phyloP scores from a whole-genome alignment of 2,888 invertebrate genomes.

The Macaria notata region DNA sequence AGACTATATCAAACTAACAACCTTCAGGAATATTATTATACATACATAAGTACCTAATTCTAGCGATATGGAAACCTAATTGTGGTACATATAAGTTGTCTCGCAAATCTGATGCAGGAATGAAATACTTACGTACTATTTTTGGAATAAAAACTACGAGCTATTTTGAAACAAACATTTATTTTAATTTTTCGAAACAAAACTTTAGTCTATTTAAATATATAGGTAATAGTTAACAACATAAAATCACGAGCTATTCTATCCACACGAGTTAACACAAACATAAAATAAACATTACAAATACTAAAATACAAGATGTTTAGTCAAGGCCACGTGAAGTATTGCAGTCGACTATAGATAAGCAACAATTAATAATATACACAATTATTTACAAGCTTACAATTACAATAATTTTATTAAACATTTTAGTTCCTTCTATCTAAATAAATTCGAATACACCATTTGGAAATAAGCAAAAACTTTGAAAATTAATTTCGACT shows the following conservation, averaged over 20 bases:
- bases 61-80: no score
- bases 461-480: not conserved
- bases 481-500: slow-evolving; percentile 13
- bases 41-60: no score
- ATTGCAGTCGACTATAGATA: slow-evolving; percentile 10
- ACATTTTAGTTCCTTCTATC: not conserved
- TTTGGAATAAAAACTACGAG: no score
- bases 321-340: slow-evolving; percentile 2
- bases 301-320: not conserved
- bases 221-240: slow-evolving; percentile 25
- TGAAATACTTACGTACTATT: no score
- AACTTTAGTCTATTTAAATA: slow-evolving; percentile 12
- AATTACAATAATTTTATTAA: not conserved
- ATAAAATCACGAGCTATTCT: slow-evolving; percentile 9
- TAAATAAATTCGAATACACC: not conserved
- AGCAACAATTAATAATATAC: not conserved
- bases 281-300: not conserved
- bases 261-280: slow-evolving; percentile 4
- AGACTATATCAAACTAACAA: no score
- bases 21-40: no score
- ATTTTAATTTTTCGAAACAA: slow-evolving; percentile 26
- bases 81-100: no score
- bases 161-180: slow-evolving; percentile 18
- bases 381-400: not conserved
- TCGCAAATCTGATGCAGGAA: no score